These are phyloP conservation scores for Cydia strobilella DNA, from an alignment of 1,140 invertebrate species.

Conservation along the genomic window DNA sequence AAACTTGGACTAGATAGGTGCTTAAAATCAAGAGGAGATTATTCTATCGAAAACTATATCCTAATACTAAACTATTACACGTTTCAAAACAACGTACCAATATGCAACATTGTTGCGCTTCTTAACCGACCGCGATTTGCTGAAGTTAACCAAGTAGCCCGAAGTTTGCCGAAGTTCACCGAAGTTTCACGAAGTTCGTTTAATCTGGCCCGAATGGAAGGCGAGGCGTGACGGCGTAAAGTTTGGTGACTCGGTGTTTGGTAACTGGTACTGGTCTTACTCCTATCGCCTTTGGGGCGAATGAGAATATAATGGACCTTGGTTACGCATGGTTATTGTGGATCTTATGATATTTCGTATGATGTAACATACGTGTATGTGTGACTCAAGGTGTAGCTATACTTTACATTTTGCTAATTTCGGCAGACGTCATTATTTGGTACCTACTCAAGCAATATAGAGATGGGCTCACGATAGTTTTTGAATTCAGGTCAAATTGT, in stretches of 20 bases:
- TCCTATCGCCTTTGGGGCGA: slow-evolving; percentile 10
- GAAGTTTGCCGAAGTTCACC: slow-evolving; percentile 30
- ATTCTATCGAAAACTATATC: neutral
- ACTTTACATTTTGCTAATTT: no score
- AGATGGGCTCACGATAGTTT: no score
- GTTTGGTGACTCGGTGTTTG: slow-evolving; percentile 34
- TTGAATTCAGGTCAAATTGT: no score
- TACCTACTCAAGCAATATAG: no score
- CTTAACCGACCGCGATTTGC: slow-evolving; percentile 24
- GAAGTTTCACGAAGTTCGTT: slow-evolving; percentile 44
- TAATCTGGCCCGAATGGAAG: slow-evolving; percentile 44
- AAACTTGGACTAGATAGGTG: no score
- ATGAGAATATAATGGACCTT: slow-evolving; percentile 29
- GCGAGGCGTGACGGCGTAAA: slow-evolving; percentile 43
- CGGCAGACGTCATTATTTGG: no score
- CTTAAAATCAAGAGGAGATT: neutral
- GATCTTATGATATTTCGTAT: no score
- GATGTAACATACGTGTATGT: no score
- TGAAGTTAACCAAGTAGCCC: slow-evolving; percentile 4
- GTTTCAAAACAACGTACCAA: slow-evolving; percentile 5
- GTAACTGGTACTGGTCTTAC: slow-evolving; percentile 37
- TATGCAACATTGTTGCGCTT: slow-evolving; percentile 33
- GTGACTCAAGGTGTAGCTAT: no score
- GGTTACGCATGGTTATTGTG: neutral
- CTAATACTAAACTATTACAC: slow-evolving; percentile 3